A percentile compares a stretch with the other conserved stretches of the same genome.
phyloP scores from a whole-genome alignment of 2,113 vertebrate species.

The Colinus virginianus region DNA sequence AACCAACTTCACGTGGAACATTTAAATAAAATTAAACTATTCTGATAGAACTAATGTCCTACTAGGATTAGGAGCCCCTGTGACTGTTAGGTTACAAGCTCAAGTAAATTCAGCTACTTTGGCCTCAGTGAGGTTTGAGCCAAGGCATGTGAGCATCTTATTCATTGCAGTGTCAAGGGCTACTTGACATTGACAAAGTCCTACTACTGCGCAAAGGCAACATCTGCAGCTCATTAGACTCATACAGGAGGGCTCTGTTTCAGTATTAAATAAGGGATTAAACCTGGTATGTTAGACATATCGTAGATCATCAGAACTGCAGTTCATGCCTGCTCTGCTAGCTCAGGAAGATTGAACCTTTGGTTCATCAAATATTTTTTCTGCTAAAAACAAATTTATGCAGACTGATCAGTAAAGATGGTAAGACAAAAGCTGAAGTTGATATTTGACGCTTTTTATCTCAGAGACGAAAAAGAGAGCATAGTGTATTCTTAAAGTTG shows the following conservation, averaged over 20 bases:
- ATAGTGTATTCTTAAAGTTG: not conserved
- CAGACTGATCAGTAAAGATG: not conserved
- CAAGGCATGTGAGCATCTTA: not conserved
- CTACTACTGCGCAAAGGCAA: not conserved
- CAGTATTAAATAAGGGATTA: constrained; percentile 30
- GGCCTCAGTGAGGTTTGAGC: not conserved
- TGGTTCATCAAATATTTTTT: not conserved
- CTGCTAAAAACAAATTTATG: not conserved
- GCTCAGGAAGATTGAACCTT: not conserved
- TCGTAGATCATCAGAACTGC: constrained; percentile 17
- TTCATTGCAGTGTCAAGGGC: constrained; percentile 8
- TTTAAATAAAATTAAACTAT: not conserved
- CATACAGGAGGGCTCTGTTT: constrained; percentile 29
- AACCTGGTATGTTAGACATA: not conserved
- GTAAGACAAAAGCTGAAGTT: not conserved
- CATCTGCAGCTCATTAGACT: constrained; percentile 53
- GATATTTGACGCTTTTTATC: not conserved
- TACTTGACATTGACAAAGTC: constrained; percentile 8
- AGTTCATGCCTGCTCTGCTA: not conserved
- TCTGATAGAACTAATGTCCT: not conserved
- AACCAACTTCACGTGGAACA: not conserved
- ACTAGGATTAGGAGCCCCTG: not conserved
- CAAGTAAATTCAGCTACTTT: not conserved
- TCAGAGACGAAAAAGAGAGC: not conserved
- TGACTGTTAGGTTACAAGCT: not conserved